Evolutionary conservation across 1,140 invertebrate genomes (phyloP), one percentile per base, ranked within the genome.

Genomic region (Camponotus pennsylvanicus): DNA sequence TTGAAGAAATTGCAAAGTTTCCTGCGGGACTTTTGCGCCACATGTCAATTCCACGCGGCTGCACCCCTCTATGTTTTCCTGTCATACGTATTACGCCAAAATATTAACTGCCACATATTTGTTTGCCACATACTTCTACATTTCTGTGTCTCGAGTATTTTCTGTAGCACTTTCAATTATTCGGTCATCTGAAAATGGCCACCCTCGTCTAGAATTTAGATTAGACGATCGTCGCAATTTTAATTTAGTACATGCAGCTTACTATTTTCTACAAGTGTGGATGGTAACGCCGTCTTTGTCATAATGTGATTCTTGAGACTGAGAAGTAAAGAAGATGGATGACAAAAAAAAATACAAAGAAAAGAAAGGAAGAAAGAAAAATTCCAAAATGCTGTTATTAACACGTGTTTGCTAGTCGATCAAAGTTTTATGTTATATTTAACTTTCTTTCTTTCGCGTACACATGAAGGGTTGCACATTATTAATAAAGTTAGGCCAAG

Each of bases 1-100:
- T 55, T n/a, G 6, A 49, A 45, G 42, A 61, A 80, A 76, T 52
- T 71, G 55, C 45, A 52, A 90, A 90, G 77, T 90, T 90, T 89
- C 67, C 57, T 73, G 13, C 57, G 1, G 37, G 13, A 89, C 57
- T 86, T 75, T 89, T 61, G 40, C 63, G 27, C 80, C 61, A 40
- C 67, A 61, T 85, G 61, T 66, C 73, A 76, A 88, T 80, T 75
- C 69, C 42, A 64, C 71, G 32, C 57, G 27, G 40, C 42, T 37
- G 67, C 9, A 13, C 9, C 79, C 57, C 3, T 3, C 69, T 9
- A 42, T 55, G 11, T 32, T 63, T 63, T 18, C 32, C 27, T 45
- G 63, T 32, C n/a, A 34, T 77, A n/a, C 21, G 27, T 52, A 52
- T 42, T 63, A 27, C 32, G 15, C 13, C 42, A 18, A 21, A 37